Evolutionary conservation across 2,113 vertebrate species (phyloP).

Genomic region (Camelus bactrianus): DNA sequence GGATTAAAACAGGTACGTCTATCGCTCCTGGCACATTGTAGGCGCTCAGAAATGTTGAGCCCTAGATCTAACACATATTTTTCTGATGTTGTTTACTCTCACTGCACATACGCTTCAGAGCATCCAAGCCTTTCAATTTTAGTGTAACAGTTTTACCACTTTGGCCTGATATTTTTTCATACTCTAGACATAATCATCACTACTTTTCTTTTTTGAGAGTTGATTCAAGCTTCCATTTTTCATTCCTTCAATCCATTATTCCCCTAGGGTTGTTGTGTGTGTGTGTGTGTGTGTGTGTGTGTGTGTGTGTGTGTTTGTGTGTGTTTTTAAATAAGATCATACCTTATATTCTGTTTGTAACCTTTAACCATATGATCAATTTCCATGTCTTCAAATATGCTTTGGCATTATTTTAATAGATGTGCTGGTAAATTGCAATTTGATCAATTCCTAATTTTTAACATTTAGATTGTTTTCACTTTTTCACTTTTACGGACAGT

Average conservation of each 20-base stretch:
- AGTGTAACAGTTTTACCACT: neutral
- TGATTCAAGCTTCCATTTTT: neutral
- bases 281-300: neutral
- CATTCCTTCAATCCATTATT: neutral
- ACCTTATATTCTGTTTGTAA: neutral
- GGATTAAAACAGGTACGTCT: neutral
- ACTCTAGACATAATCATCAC: neutral
- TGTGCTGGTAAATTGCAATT: neutral
- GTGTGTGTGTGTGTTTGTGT: neutral
- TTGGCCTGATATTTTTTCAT: neutral
- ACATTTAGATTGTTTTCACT: neutral
- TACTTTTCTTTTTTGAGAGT: neutral
- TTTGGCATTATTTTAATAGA: constrained; percentile 33
- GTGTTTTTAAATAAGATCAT: neutral
- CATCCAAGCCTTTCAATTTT: neutral
- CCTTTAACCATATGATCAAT: neutral
- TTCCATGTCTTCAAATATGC: neutral
- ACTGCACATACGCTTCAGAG: neutral
- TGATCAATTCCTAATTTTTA: neutral
- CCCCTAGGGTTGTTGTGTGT: neutral
- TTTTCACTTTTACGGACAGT: neutral
- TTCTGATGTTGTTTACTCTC: neutral
- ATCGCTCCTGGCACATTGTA: neutral
- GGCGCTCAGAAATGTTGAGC: neutral
- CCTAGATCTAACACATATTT: neutral